Evolutionary conservation across 1,140 invertebrate species (phyloP).

Genomic region (Aphis gossypii): DNA sequence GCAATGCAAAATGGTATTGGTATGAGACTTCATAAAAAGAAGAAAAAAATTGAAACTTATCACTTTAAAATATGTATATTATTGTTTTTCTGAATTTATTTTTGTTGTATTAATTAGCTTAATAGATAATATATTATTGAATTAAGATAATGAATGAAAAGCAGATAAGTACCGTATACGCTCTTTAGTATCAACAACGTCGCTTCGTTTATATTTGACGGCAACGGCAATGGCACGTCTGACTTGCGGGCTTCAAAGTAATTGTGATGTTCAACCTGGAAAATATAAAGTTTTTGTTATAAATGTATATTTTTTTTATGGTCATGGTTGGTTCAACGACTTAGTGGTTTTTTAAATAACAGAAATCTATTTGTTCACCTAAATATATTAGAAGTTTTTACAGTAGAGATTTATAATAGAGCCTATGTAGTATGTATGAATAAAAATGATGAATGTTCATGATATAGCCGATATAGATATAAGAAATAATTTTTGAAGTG

Average conservation of each 20-base stretch:
- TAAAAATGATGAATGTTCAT: background rate
- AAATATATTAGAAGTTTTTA: background rate
- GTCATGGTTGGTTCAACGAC: background rate
- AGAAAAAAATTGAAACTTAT: background rate
- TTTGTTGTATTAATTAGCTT: background rate
- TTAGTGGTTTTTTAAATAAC: background rate
- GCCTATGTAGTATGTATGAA: background rate
- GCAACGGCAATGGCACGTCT: background rate
- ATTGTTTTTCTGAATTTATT: background rate
- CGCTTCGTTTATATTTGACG: background rate
- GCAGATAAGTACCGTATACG: constrained; percentile 14
- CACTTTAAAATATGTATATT: background rate
- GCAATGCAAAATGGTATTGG: background rate
- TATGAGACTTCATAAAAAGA: no score
- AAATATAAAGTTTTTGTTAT: background rate
- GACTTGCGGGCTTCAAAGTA: background rate
- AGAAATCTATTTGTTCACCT: background rate
- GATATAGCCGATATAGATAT: background rate
- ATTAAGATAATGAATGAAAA: background rate
- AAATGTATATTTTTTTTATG: background rate
- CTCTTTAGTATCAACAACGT: background rate
- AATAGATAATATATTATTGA: background rate
- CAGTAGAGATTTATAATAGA: background rate
- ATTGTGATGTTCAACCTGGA: background rate
- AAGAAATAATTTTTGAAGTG: background rate